Evolutionary conservation across 1,140 invertebrate species (phyloP), one percentile per base, ranked within the genome.

Genomic region (Glossosoma conforme): DNA sequence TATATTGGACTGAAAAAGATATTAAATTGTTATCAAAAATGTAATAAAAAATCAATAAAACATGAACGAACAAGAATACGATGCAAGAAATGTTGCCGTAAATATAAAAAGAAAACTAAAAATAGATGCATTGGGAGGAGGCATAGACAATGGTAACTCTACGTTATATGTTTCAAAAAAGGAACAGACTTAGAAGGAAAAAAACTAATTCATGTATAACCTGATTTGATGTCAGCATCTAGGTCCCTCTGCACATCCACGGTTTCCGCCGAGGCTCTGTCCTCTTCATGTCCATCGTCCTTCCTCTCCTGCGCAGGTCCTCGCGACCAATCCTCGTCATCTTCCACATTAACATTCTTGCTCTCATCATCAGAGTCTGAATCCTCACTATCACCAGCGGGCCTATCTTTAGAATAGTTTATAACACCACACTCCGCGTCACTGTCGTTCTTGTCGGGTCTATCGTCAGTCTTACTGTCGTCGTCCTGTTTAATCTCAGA

Each of bases 291-390:
- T 14, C 48, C 56, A n/a, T 35, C 42, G 3, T 41, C 42, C 25
- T 52, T 51, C 30, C 37, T 54, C 10, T 47, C 52, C 17, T 21
- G 32, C 5, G 18, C 50, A 20, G 36, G 46, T 22, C 52, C 52
- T 2, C 56, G 32, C 5, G 56, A 54, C 56, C 56, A 58, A 18
- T 58, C 56, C 9, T 58, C 56, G 18, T 58, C 56, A 37, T 58
- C 56, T 25, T 58, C 56, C 11, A 58, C 56, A 25, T 58, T 58
- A 1, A 58, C 44, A 44, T 58, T 58, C 33, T 58, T 58, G 33
- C 47, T 58, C 38, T 58, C 56, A 37, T 58, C 56, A 15, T 58
- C 56, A 10, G 56, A 54, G 22, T 36, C 43, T 3, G 56, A 58
- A 1, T 51, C 51, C 10, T 58, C 47, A 1, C 47, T 43, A 13